Evolutionary conservation across 1,140 invertebrate genomes (phyloP).

Genomic region (Drosophila mojavensis): DNA sequence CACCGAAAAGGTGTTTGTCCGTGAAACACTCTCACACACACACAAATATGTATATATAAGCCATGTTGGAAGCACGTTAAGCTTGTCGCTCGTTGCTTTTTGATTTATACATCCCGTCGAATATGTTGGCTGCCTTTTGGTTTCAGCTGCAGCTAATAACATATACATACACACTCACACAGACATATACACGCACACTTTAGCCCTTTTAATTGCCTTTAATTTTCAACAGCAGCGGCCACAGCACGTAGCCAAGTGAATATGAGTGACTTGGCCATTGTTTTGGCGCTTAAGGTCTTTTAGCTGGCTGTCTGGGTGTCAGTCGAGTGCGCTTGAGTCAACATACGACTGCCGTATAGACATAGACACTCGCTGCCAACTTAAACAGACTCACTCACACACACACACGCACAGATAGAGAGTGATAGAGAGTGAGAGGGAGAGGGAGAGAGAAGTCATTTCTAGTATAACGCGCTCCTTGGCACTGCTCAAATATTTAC

Average conservation of each 20-base stretch:
- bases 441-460: constrained; percentile 43
- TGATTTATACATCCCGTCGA: constrained; percentile 51
- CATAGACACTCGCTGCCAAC: constrained; percentile 49
- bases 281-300: constrained; percentile 74
- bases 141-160: constrained; percentile 16
- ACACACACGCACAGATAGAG: constrained; percentile 43
- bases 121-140: constrained; percentile 26
- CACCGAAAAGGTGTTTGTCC: neutral
- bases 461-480: constrained; percentile 44
- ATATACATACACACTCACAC: constrained; percentile 20
- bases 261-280: constrained; percentile 60
- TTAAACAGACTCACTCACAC: constrained; percentile 38
- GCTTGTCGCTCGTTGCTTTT: constrained; percentile 32
- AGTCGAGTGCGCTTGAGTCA: constrained; percentile 64
- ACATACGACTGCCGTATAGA: constrained; percentile 57
- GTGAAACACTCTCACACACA: neutral
- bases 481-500: constrained; percentile 79
- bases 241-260: constrained; percentile 39
- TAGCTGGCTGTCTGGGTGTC: constrained; percentile 47
- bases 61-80: constrained; percentile 33
- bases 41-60: constrained; percentile 1
- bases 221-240: constrained; percentile 71
- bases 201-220: constrained; percentile 73
- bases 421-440: no score
- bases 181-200: neutral